These are phyloP conservation scores for Aegithalos caudatus DNA, from an alignment of 2,113 vertebrate species.

Conservation along the genomic window DNA sequence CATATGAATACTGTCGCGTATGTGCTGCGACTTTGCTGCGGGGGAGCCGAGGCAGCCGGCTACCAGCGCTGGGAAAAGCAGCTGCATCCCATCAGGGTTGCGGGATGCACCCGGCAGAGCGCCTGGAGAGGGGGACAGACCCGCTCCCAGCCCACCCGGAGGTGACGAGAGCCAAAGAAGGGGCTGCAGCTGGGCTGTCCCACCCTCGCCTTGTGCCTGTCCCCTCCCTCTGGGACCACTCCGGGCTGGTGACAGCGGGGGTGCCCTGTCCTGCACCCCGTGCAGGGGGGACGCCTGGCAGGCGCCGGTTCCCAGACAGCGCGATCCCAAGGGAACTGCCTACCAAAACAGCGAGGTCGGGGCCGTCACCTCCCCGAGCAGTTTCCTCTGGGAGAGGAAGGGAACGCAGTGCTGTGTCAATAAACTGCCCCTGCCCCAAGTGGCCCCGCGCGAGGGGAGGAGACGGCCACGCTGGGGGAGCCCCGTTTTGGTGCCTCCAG, in stretches of 20 bases:
- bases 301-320: slow-evolving; percentile 8
- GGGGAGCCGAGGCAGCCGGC: neutral
- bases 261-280: neutral
- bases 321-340: fast-evolving
- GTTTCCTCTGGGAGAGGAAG: slow-evolving; percentile 20
- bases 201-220: fast-evolving
- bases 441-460: neutral
- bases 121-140: neutral
- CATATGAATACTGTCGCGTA: slow-evolving; percentile 60
- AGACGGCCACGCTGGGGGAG: neutral
- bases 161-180: neutral
- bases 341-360: neutral
- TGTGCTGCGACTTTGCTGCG: neutral
- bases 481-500: neutral
- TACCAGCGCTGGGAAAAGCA: slow-evolving; percentile 20
- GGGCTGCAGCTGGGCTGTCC: neutral
- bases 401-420: neutral
- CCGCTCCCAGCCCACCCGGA: neutral
- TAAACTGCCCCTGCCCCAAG: neutral
- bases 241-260: fast-evolving
- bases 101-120: neutral
- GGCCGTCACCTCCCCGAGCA: neutral
- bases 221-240: neutral
- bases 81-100: neutral
- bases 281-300: fast-evolving